Evolutionary conservation across 2,797 vertebrate genomes (phyloP), one percentile per base, ranked within the genome.

Genomic region (Remorina albescens): DNA sequence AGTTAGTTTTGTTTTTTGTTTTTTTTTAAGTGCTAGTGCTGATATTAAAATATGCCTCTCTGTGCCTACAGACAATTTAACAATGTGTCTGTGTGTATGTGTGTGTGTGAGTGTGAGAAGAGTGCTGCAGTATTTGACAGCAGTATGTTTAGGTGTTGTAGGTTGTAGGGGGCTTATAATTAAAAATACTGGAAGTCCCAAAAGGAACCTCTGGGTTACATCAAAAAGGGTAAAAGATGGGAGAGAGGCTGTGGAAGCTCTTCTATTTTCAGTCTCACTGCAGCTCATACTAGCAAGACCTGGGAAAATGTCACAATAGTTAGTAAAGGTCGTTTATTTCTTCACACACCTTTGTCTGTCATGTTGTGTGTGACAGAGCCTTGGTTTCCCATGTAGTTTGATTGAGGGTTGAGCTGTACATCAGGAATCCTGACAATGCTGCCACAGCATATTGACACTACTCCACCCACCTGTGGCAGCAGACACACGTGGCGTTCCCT

Each of bases 381-480:
- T 28, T 13, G 71, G 67, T 82, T 86, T 91, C 91, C 78, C 72
- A 87, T 82, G 82, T 78, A 56, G 28, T 67, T 32, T 57, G 57
- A 64, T 57, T 87, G 34, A 88, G 54, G 59, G 79, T 73, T 88
- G 81, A 89, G 83, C 78, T 67, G 67, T 86, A 60, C 41, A 77
- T 37, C 71, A 91, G 71, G 91, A 93, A 93, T 94, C 73, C 78
- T 61, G 75, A 79, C 88, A 79, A 90, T 92, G 89, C 82, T 83
- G 73, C 72, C 76, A 67, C 71, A 62, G 80, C 87, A 76, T 83
- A 87, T 90, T 54, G 67, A 49, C 37, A 41, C 82, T 83, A 51
- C 88, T 84, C 82, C 87, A 90, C 87, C 89, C 88, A 86, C 84
- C 75, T 87, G 89, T 93, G 67, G 69, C 81, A 86, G 70, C 69